phyloP scores from a whole-genome alignment of 2,888 invertebrate species.

The Exephanes ischioxanthus region DNA sequence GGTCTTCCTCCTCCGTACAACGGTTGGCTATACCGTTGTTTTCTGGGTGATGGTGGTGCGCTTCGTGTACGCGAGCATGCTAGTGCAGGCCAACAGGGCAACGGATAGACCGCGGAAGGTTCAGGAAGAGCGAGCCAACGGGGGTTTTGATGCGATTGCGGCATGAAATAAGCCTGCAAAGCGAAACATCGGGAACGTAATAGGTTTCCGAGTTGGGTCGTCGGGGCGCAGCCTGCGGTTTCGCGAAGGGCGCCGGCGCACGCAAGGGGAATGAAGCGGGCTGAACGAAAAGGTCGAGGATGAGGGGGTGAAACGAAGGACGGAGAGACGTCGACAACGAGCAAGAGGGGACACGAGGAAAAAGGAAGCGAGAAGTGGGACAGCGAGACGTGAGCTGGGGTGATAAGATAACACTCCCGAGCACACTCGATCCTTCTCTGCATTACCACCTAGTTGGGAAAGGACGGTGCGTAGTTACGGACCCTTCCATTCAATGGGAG shows the following conservation, averaged over 20 bases:
- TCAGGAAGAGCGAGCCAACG: conserved; percentile 12
- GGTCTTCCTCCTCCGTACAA: background rate
- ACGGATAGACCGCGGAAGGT: conserved; percentile 18
- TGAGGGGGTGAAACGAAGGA: conserved; percentile 28
- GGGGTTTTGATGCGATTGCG: conserved; percentile 76
- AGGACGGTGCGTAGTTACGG: conserved; percentile 54
- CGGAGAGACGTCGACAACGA: conserved; percentile 28
- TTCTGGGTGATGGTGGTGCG: background rate
- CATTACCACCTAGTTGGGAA: conserved; percentile 70
- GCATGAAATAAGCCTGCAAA: conserved; percentile 78
- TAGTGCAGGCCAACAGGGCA: conserved; percentile 10
- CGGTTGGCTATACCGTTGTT: background rate
- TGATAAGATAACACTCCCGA: conserved; percentile 78
- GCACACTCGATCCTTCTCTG: conserved; percentile 72
- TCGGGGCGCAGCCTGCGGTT: conserved; percentile 73
- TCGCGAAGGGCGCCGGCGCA: conserved; percentile 48
- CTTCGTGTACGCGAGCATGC: background rate
- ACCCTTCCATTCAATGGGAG: background rate
- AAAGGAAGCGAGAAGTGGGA: conserved; percentile 42
- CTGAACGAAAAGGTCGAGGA: conserved; percentile 6
- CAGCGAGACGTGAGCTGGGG: conserved; percentile 55
- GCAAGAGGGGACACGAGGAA: conserved; percentile 33
- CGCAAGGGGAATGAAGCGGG: conserved; percentile 1
- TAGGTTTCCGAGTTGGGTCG: conserved; percentile 75
- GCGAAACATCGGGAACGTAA: conserved; percentile 77